Evolutionary conservation across 23 tunicate genomes (phyloP), one percentile per base, ranked within the genome.

Genomic region (Botrylloides violaceus): DNA sequence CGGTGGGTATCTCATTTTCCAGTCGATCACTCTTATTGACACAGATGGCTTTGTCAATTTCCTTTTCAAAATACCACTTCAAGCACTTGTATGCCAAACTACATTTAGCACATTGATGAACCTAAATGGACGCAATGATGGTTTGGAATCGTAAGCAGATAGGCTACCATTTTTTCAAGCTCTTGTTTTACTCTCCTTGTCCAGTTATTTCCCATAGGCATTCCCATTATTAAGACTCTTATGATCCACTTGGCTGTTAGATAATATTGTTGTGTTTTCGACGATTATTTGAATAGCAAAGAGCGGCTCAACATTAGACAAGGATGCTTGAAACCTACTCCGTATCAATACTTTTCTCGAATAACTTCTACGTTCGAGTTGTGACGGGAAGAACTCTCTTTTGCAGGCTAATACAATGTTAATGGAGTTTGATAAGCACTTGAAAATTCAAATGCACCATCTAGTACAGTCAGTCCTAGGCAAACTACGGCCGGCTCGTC

Each of bases 181-280:
- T 43, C 15, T 43, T 43, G 53, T 43, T 43, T 43, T 43, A 43
- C 53, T 31, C 70, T 33, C 29, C 70, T 29, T 63, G n/a, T 27
- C 36, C 34, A 63, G 33, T 63, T 27, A 63, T 63, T 63, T 63
- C 70, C 70, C 70, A 63, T 63, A 22, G 70, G 3, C 32, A 63
- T 63, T 63, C 29, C 4, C 18, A 63, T 27, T 12, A 27, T 63
- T 33, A 31, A 63, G 70, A 27, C 35, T 28, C 33, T 63, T 31
- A 27, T 33, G 33, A 3, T 33, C n/a, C 70, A 27, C 70, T 63
- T 63, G 33, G 33, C 32, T 25, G 26, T 63, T 63, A 23, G 33
- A 63, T 33, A 63, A 63, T 33, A 63, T 63, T 63, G 70, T 63
- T 63, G 32, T 63, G 70, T 21, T 28, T 12, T 28, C 33, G 4